Base-by-base conservation (phyloP, 2,113 vertebrate species). In the Centropus unirufus region DNA sequence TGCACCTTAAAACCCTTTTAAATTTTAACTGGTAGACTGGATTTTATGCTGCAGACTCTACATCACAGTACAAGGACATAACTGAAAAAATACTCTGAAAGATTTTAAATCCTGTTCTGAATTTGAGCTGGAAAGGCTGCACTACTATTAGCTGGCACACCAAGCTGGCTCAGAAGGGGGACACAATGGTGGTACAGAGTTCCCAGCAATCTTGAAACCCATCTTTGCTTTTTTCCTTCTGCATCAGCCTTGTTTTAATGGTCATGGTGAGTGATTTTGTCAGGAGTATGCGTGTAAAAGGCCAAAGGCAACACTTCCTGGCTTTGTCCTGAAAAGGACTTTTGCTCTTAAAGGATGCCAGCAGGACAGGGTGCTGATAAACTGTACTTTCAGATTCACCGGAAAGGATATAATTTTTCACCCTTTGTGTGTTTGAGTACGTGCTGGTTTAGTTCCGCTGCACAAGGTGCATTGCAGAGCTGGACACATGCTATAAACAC, bases 401-500 rank as follows among this genome's bases (percentile, higher is more conserved):
- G 23, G 52, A 30, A 66, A 54, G 79, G 57, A 26, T 2, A 4
- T 14, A 8, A 11, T 7, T 70, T 47, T 73, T 54, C 72, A 76
- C 44, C 8, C 23, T 32, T 29, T 11, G 14, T 30, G 44, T 29
- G 26, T 34, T n/a, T 51, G 57, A 44, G 19, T 23, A 67, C 0
- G 0, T 51, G 32, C 51, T 73, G n/a, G 42, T 59, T 59, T 14
- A 47, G 12, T 61, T 68, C 36, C n/a, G 44, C 57, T 27, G 4
- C 55, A 67, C 32, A 34, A 16, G 9, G 32, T 4, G 0, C 15
- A 14, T 23, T 74, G 4, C 8, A 39, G 51, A 81, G 54, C 6
- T 2, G 2, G 23, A 40, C 46, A 26, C 7, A 11, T 4, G 40
- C 30, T 39, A 30, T 0, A 0, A 73, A 29, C 27, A 39, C 24